Percentiles rank a stretch among this genome's conserved stretches.
Evolutionary conservation across 1,140 invertebrate genomes (phyloP).

Genomic region (Lepidostoma basale): DNA sequence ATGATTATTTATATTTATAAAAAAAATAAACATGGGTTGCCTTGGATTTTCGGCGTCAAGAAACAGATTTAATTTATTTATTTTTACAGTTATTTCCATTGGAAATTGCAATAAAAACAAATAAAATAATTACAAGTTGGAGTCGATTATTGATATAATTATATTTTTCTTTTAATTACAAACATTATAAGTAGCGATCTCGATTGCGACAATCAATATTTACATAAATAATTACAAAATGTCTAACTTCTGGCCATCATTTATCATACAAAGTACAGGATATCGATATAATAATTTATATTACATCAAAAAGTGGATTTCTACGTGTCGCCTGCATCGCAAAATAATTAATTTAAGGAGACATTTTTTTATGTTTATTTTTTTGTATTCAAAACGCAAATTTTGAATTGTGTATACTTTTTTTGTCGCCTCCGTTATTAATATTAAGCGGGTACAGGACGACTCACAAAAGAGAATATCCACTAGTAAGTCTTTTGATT

Average conservation of each 20-base stretch:
- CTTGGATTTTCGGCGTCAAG: slow-evolving; percentile 15
- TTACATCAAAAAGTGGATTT: neutral
- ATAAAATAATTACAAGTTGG: slow-evolving; percentile 41
- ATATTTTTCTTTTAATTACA: slow-evolving; percentile 42
- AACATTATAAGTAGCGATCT: slow-evolving; percentile 41
- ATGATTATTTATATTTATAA: slow-evolving; percentile 19
- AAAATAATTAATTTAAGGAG: neutral
- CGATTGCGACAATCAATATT: slow-evolving; percentile 39
- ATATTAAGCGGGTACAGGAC: slow-evolving; percentile 1
- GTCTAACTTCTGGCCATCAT: slow-evolving; percentile 28
- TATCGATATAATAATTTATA: neutral
- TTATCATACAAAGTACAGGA: slow-evolving; percentile 26
- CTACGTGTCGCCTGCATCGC: neutral
- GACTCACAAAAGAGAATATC: neutral
- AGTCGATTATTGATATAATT: slow-evolving; percentile 42
- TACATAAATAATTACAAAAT: slow-evolving; percentile 39
- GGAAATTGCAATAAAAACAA: slow-evolving; percentile 40
- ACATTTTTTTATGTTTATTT: neutral
- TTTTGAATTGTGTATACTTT: neutral
- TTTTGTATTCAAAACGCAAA: slow-evolving; percentile 1
- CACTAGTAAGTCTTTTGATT: slow-evolving; percentile 23
- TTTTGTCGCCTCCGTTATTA: neutral
- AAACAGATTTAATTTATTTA: slow-evolving; percentile 16
- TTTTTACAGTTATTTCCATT: slow-evolving; percentile 35
- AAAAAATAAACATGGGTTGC: slow-evolving; percentile 25